phyloP scores from a whole-genome alignment of 2,113 vertebrate species.

The Castor canadensis region DNA sequence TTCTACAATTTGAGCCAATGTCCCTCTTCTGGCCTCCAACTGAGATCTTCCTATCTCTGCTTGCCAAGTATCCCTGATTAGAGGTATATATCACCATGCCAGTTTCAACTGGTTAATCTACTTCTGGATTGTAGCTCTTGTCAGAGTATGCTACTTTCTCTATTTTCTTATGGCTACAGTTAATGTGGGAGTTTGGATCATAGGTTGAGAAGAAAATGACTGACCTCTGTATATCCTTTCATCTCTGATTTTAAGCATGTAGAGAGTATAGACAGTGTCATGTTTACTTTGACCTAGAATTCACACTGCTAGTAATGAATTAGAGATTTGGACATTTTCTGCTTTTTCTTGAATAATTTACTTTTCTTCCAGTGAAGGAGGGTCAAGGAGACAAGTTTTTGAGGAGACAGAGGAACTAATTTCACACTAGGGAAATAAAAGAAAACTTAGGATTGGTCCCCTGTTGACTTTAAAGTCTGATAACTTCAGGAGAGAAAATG shows the following conservation, averaged over 20 bases:
- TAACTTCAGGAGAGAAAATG: background rate
- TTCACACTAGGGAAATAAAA: background rate
- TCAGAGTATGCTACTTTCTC: background rate
- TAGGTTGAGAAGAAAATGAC: background rate
- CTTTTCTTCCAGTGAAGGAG: background rate
- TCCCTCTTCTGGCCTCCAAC: too few relatives aligned
- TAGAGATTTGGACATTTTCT: background rate
- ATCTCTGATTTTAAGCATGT: constrained; percentile 25
- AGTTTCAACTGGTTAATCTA: background rate
- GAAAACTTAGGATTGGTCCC: background rate
- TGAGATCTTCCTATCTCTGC: too few relatives aligned
- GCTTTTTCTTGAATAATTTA: background rate
- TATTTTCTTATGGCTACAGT: background rate
- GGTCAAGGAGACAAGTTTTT: fast-evolving
- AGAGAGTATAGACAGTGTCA: background rate
- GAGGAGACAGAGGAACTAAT: background rate
- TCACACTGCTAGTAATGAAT: background rate
- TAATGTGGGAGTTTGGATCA: background rate
- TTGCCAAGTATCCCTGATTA: too few relatives aligned
- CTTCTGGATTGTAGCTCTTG: background rate
- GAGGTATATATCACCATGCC: too few relatives aligned
- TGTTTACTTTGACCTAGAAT: background rate
- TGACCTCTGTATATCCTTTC: background rate
- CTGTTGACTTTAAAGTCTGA: background rate
- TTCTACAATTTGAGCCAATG: too few relatives aligned